phyloP scores from a whole-genome alignment of 35 echinoderm and acorn worm genomes.

The Patiria miniata region DNA sequence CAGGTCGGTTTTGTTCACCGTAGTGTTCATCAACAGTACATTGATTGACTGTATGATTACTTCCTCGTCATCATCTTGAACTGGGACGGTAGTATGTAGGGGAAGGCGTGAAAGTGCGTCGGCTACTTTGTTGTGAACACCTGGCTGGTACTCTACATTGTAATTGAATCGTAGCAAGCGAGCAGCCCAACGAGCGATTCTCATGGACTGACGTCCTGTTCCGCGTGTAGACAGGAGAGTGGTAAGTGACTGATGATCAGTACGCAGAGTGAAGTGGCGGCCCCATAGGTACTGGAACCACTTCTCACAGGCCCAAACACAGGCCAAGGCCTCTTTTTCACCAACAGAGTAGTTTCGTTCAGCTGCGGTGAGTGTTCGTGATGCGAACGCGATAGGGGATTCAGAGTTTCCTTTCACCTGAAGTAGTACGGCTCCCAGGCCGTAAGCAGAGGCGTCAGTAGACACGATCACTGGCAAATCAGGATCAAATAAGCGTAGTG shows the following conservation, averaged over 20 bases:
- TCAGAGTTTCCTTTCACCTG: slow-evolving; percentile 57
- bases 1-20: slow-evolving; percentile 1
- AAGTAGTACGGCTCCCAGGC: slow-evolving; percentile 55
- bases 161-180: slow-evolving; percentile 47
- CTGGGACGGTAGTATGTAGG: background rate
- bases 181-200: slow-evolving; percentile 59
- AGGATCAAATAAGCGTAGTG: slow-evolving; percentile 43
- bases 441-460: slow-evolving; percentile 48
- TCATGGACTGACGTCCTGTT: slow-evolving; percentile 58
- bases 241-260: slow-evolving; percentile 66
- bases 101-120: slow-evolving; percentile 44
- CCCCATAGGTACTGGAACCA: slow-evolving; percentile 72
- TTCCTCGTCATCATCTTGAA: slow-evolving; percentile 44
- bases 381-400: slow-evolving; percentile 65
- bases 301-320: slow-evolving; percentile 72
- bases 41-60: slow-evolving; percentile 36
- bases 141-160: slow-evolving; percentile 40
- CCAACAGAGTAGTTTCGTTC: slow-evolving; percentile 50
- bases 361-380: slow-evolving; percentile 48
- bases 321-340: slow-evolving; percentile 60
- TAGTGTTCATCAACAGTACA: slow-evolving; percentile 22
- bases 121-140: slow-evolving; percentile 31
- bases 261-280: slow-evolving; percentile 70
- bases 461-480: slow-evolving; percentile 37
- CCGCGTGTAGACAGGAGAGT: slow-evolving; percentile 54